Evolutionary conservation across 2,113 vertebrate species (phyloP).

Genomic region (Tragelaphus imberbis): DNA sequence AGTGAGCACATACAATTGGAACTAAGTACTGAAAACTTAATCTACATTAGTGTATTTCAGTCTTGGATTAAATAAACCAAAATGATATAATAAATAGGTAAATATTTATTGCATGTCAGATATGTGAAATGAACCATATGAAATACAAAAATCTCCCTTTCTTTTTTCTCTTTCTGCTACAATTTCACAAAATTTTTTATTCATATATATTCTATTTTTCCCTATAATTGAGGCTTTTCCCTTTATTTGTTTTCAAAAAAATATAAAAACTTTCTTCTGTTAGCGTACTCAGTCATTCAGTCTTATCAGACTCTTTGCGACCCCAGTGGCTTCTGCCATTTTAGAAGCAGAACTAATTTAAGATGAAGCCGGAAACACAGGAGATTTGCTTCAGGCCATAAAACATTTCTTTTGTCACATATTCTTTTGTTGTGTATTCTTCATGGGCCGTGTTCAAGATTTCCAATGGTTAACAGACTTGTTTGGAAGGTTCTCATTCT

Average conservation of each 20-base stretch:
- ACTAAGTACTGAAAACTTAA: background rate
- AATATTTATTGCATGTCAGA: background rate
- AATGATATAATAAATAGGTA: background rate
- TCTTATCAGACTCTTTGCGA: background rate
- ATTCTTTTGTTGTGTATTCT: background rate
- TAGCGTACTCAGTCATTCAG: background rate
- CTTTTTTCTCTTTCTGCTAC: background rate
- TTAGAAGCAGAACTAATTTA: background rate
- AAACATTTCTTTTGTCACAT: background rate
- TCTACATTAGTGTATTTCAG: background rate
- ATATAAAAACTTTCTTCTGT: background rate
- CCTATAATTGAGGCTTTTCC: background rate
- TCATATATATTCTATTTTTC: background rate
- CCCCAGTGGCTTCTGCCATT: background rate
- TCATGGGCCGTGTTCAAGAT: background rate
- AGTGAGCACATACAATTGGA: background rate
- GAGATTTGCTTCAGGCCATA: background rate
- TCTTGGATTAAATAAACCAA: background rate
- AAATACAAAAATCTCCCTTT: background rate
- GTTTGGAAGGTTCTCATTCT: background rate
- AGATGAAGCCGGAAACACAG: background rate
- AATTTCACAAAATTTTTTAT: background rate
- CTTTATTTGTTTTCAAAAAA: background rate
- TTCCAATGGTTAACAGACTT: background rate
- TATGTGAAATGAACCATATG: background rate